Evolutionary conservation across 2,888 invertebrate genomes (phyloP), one percentile per base, ranked within the genome.

Genomic region (Eupithecia subfuscata): DNA sequence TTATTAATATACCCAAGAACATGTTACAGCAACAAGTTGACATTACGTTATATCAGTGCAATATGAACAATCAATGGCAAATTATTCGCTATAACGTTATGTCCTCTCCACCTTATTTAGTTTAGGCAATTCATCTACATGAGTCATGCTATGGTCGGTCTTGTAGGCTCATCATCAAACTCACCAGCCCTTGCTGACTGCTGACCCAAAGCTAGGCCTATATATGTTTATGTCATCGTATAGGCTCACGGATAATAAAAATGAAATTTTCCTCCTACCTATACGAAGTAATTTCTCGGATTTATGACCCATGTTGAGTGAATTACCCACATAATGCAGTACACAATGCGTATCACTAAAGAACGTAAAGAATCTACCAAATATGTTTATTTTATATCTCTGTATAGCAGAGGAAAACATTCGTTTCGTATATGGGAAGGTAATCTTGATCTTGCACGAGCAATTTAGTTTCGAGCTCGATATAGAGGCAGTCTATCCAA

Each of bases 21-120:
- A 60, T 83, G 94, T 94, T 89, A 88, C 85, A 88, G 93, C 89
- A 93, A 95, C 94, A 92, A 94, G 93, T 88, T 86, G 93, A 84
- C 94, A 95, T 94, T 94, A 83, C 43, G 65, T 76, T 73, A 73
- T n/a, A 64, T 69, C 45, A 71, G 12, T 45, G 70, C 64, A 74
- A 72, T 70, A 69, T 74, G 65, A 60, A 74, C 69, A 76, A 75
- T 72, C 56, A 94, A 94, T 94, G 93, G 87, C 92, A 90, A 92
- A 87, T 95, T 90, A 94, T 94, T 93, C 86, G 89, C 91, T 90
- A 88, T 84, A 87, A 94, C 94, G 72, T 73, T 78, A 75, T 83
- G 73, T 70, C 30, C 78, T 83, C 80, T 84, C 85, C 89, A 89
- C 90, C 90, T 40, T 67, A 67, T 11, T n/a, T 34, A 64, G 34